These are phyloP conservation scores for Leiothrix lutea DNA, from an alignment of 2,113 vertebrate species.

Conservation along the genomic window DNA sequence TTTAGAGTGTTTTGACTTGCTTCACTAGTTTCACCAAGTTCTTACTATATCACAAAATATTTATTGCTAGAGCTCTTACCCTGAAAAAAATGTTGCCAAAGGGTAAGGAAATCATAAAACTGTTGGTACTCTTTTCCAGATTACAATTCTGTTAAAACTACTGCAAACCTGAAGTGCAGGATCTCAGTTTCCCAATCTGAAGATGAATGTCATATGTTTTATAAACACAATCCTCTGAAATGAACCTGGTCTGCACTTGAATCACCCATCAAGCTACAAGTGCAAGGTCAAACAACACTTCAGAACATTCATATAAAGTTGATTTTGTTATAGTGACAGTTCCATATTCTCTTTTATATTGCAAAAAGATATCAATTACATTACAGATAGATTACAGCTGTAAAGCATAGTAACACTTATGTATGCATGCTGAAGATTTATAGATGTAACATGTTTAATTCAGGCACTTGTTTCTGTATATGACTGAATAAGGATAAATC, in stretches of 20 bases:
- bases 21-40: slow-evolving; percentile 25
- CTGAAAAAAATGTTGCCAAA: slow-evolving; percentile 7
- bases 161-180: neutral
- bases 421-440: neutral
- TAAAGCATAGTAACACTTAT: neutral
- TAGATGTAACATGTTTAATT: neutral
- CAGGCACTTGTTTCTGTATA: neutral
- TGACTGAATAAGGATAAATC: neutral
- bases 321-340: neutral
- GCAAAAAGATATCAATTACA: neutral
- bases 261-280: neutral
- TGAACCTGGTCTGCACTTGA: neutral
- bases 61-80: neutral
- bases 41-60: neutral
- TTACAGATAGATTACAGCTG: neutral
- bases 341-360: neutral
- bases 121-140: neutral
- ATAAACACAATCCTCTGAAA: neutral
- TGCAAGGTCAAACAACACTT: slow-evolving; percentile 19
- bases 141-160: neutral
- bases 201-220: neutral
- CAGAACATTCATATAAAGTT: neutral
- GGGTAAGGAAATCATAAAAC: neutral
- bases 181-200: neutral
- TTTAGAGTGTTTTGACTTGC: slow-evolving; percentile 40